Conservation (phyloP, 1,140 invertebrate genomes). For the Zaprionus ornatus region DNA sequence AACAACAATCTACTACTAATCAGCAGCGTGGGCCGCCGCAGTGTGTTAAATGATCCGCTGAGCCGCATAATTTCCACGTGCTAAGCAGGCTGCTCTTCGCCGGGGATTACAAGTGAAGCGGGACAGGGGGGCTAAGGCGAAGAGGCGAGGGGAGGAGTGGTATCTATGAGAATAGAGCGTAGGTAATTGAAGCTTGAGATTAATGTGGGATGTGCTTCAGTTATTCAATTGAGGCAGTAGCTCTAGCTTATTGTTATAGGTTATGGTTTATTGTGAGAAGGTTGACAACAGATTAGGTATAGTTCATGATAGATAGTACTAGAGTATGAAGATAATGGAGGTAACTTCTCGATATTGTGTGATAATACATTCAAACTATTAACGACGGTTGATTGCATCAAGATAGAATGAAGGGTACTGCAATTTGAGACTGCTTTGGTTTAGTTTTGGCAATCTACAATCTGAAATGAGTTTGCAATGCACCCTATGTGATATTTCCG, state of each 20-base stretch:
- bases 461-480: too few species aligned
- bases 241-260: not conserved
- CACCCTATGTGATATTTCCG: too few species aligned
- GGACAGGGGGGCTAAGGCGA: not conserved
- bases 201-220: not conserved
- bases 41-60: constrained; percentile 68
- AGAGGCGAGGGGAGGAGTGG: not conserved
- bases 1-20: constrained; percentile 68
- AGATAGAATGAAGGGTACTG: too few species aligned
- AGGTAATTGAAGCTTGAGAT: not conserved
- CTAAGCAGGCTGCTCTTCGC: not conserved
- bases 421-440: too few species aligned
- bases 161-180: constrained; percentile 1
- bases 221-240: not conserved
- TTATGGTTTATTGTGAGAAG: not conserved
- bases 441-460: too few species aligned
- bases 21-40: constrained; percentile 15
- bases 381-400: too few species aligned
- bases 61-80: constrained; percentile 55
- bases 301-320: too few species aligned
- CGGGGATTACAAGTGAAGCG: not conserved
- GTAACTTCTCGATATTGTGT: too few species aligned
- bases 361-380: too few species aligned
- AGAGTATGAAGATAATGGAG: too few species aligned
- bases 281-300: not conserved